These are phyloP conservation scores for Pristionchus arcanus DNA, from an alignment of 2,888 invertebrate species.

Conservation along the genomic window DNA sequence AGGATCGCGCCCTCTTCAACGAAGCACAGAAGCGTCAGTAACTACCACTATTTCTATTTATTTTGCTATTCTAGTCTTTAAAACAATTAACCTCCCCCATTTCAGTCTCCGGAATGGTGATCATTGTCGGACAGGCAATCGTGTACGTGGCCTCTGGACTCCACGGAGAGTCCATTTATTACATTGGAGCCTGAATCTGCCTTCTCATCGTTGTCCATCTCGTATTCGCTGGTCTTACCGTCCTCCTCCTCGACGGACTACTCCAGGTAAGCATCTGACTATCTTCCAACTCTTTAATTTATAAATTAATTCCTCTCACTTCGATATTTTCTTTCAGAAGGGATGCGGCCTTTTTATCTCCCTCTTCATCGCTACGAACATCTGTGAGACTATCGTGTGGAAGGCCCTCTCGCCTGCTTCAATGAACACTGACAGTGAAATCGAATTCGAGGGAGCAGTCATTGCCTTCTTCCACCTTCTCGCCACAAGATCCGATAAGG, in stretches of 20 bases:
- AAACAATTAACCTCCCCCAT: too few species aligned
- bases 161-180: too few species aligned
- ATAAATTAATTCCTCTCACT: background rate
- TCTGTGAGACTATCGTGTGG: too few species aligned
- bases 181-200: slow-evolving; percentile 87
- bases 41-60: too few species aligned
- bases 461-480: slow-evolving; percentile 97
- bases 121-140: too few species aligned
- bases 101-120: too few species aligned
- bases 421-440: slow-evolving; percentile 88
- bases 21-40: slow-evolving; percentile 89
- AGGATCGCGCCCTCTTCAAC: too few species aligned
- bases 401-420: too few species aligned
- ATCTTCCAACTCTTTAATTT: background rate
- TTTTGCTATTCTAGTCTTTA: too few species aligned
- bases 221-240: slow-evolving; percentile 98
- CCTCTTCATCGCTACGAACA: too few species aligned
- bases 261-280: slow-evolving; percentile 85
- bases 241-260: slow-evolving; percentile 95
- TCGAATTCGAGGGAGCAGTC: slow-evolving; percentile 99
- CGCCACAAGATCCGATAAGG: slow-evolving; percentile 97
- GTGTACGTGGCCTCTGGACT: too few species aligned
- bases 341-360: too few species aligned
- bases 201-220: slow-evolving; percentile 97
- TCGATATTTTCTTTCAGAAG: slow-evolving; percentile 75